Base-by-base conservation (phyloP, 2,888 invertebrate species). In the Mythimna vitellina region DNA sequence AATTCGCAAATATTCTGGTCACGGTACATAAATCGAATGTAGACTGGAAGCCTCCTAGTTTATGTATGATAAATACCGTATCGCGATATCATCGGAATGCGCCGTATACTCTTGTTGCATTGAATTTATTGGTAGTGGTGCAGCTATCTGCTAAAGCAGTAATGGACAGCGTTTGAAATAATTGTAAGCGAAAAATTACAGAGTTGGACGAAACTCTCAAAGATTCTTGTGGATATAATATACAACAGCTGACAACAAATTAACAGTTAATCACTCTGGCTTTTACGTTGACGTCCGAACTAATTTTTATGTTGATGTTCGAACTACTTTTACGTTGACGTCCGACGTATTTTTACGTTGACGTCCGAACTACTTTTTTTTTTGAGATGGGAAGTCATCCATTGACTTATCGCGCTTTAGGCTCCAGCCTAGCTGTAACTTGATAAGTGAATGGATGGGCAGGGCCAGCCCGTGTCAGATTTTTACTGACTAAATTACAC, bases 41-140 rank as follows among this genome's bases (percentile, higher is more conserved):
- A 62, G 73, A 86, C 65, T 84, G 57, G 65, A 65, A 68, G 84
- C 86, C 84, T 81, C 82, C 73, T 85, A 86, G 85, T 89, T 87
- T 87, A 87, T 86, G 86, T 90, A 90, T 92, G 93, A 92, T 90
- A 93, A 90, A 91, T 92, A 88, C 86, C 86, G 84, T 87, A 87
- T 83, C 83, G 78, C 88, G 89, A 90, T 89, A 89, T 84, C 82
- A 90, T 89, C 89, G 88, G 87, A 87, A 90, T 90, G 89, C 84
- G 72, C 75, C 80, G 70, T 83, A 80, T 82, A 88, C 88, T 86
- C 82, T 87, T 82, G 88, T 87, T 85, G 82, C 81, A 87, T 89
- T 88, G 81, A 73, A 87, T 89, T 89, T 90, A 89, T 89, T 85
- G 81, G 77, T 84, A 86, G 81, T 83, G 78, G 83, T 79, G 76